Evolutionary conservation across 2,888 invertebrate genomes (phyloP).

Genomic region (Drosophila antonietae): DNA sequence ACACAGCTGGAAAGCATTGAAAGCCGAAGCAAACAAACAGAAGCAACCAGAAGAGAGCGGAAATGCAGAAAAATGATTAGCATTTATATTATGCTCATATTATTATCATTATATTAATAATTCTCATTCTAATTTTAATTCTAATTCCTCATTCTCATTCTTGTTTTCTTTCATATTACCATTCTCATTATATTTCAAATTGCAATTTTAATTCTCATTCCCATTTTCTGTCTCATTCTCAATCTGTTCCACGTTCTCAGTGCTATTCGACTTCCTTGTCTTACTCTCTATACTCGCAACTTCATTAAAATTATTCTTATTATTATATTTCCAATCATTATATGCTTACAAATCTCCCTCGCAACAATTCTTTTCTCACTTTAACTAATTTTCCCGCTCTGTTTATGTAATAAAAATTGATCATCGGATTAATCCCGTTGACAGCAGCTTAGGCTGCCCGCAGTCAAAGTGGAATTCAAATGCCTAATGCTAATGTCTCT

Average conservation of each 20-base stretch:
- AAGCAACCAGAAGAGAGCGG: too few relatives aligned
- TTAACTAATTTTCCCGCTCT: slow-evolving; percentile 2
- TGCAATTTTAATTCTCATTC: background rate
- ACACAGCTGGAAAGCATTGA: too few relatives aligned
- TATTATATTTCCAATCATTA: background rate
- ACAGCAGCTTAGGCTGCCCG: slow-evolving; percentile 24
- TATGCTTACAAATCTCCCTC: background rate
- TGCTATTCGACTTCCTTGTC: background rate
- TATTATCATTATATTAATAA: background rate
- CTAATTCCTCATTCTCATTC: background rate
- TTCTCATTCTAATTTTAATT: background rate
- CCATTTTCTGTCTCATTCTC: background rate
- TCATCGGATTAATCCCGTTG: slow-evolving; percentile 35
- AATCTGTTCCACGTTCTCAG: background rate
- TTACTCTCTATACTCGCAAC: background rate
- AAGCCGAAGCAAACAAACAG: too few relatives aligned
- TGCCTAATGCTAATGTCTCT: slow-evolving; percentile 59
- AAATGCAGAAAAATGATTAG: too few relatives aligned
- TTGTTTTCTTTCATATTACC: background rate
- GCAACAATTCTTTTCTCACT: slow-evolving; percentile 11
- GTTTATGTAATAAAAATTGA: slow-evolving; percentile 42
- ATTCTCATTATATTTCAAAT: background rate
- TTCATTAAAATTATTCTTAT: background rate
- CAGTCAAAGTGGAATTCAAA: slow-evolving; percentile 49
- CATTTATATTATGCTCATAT: too few relatives aligned